Evolutionary conservation across 2,888 invertebrate genomes (phyloP), one percentile per base, ranked within the genome.

Genomic region (Cryptophagus acutangulus): DNA sequence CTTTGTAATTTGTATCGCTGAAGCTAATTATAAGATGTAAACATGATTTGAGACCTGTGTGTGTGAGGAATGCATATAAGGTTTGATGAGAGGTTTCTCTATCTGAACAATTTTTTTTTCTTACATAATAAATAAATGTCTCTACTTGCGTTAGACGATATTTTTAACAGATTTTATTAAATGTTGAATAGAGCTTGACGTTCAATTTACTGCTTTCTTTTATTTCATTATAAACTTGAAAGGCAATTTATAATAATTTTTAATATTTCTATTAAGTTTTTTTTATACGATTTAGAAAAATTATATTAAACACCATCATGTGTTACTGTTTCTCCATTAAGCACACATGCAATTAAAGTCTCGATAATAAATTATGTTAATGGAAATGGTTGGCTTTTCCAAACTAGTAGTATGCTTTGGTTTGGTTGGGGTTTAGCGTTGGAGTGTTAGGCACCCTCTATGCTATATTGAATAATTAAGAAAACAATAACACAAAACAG

Each of bases 1-100:
- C 65, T 67, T 67, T 66, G 68, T 69, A 69, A 69, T 69, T 69
- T 69, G 68, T 68, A 69, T 67, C 68, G 66, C 63, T 65, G 56
- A 59, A 65, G 64, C 62, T 69, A 68, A 67, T 69, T 67, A 67
- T 67, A 67, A 63, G 65, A 63, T 57, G 59, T 51, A 53, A 52
- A 51, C 50, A 50, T 52, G 53, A 51, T 46, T 43, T 45, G 46
- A 51, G 48, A 51, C 50, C 38, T 43, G 41, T 48, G 48, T 13
- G 12, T 26, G 26, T 26, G 12, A 12, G 12, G n/a, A 26, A 26
- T 26, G 12, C 12, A 26, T 26, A 26, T 26, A 26, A 53, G 52
- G 51, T 59, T 52, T 62, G 59, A 63, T 61, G 61, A 59, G 58
- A 53, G 57, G 58, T 58, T 60, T 54, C 51, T 53, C 48, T 51